phyloP scores from a whole-genome alignment of 2,797 vertebrate genomes.

The Centroberyx gerrardi region DNA sequence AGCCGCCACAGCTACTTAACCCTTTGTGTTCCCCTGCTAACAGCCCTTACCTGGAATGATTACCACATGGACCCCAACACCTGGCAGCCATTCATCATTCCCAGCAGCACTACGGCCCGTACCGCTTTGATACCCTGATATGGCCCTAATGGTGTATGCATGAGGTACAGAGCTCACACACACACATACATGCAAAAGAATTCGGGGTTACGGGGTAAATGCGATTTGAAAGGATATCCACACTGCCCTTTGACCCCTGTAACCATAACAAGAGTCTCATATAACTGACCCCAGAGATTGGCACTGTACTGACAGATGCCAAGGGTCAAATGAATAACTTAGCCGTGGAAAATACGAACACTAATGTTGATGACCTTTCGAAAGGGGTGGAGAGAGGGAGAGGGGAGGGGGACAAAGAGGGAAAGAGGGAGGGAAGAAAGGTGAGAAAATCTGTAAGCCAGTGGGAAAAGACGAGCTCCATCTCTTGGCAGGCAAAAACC shows the following conservation, averaged over 20 bases:
- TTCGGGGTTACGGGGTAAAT: slow-evolving; percentile 40
- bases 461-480: slow-evolving; percentile 12
- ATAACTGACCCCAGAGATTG: slow-evolving; percentile 60
- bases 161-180: slow-evolving; percentile 34
- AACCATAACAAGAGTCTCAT: slow-evolving; percentile 70
- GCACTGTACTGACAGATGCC: slow-evolving; percentile 63
- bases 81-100: slow-evolving; percentile 80
- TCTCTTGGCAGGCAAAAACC: slow-evolving; percentile 21
- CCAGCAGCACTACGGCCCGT: slow-evolving; percentile 44
- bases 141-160: slow-evolving; percentile 39
- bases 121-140: slow-evolving; percentile 62
- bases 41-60: slow-evolving; percentile 60
- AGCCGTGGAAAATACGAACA: slow-evolving; percentile 64
- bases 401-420: slow-evolving; percentile 27
- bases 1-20: slow-evolving; percentile 68
- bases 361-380: slow-evolving; percentile 63
- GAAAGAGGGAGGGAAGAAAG: slow-evolving; percentile 16
- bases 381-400: slow-evolving; percentile 21
- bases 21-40: slow-evolving; percentile 54
- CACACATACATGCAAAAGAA: slow-evolving; percentile 55
- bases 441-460: slow-evolving; percentile 37
- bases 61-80: slow-evolving; percentile 62
- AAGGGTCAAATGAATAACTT: slow-evolving; percentile 68
- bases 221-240: slow-evolving; percentile 72
- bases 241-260: slow-evolving; percentile 63